Percentiles rank a stretch among this genome's conserved stretches.
These are phyloP conservation scores for Phaenicophaeus curvirostris DNA, from an alignment of 2,797 vertebrate species.

Conservation along the genomic window DNA sequence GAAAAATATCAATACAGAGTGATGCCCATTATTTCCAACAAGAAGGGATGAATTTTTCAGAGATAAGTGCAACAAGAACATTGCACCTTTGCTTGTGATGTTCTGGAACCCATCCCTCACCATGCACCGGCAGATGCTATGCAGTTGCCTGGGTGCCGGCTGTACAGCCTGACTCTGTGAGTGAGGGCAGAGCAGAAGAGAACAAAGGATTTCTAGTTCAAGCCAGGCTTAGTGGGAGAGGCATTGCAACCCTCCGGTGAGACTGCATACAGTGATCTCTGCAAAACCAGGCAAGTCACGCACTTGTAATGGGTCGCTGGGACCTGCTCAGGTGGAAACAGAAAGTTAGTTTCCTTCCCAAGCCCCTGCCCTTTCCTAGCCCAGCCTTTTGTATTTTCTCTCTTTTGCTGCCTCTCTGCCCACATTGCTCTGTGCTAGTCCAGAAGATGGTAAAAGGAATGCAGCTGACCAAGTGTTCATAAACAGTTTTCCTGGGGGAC, in stretches of 20 bases:
- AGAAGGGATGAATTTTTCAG: not conserved
- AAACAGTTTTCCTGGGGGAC: not conserved
- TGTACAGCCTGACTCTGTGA: not conserved
- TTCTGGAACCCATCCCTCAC: not conserved
- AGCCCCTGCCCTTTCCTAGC: not conserved
- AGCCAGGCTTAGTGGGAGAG: not conserved
- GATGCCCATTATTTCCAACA: not conserved
- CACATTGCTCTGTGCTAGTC: not conserved
- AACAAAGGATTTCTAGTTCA: conserved; percentile 37
- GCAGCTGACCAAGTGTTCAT: not conserved
- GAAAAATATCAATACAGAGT: not conserved
- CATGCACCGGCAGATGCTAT: not conserved
- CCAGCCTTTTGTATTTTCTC: not conserved
- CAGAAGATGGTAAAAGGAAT: not conserved
- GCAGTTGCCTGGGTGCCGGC: not conserved
- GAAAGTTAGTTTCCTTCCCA: not conserved
- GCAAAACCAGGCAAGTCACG: conserved; percentile 6
- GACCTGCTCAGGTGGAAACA: conserved; percentile 42
- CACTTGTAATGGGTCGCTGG: conserved; percentile 32
- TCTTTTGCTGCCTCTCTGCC: not conserved
- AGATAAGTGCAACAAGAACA: not conserved
- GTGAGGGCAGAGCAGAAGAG: not conserved
- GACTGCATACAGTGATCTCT: not conserved
- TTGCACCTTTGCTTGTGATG: not conserved
- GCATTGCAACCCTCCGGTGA: not conserved